These are phyloP conservation scores for Drosophila demipolita DNA, from an alignment of 2,888 invertebrate genomes.

Conservation along the genomic window DNA sequence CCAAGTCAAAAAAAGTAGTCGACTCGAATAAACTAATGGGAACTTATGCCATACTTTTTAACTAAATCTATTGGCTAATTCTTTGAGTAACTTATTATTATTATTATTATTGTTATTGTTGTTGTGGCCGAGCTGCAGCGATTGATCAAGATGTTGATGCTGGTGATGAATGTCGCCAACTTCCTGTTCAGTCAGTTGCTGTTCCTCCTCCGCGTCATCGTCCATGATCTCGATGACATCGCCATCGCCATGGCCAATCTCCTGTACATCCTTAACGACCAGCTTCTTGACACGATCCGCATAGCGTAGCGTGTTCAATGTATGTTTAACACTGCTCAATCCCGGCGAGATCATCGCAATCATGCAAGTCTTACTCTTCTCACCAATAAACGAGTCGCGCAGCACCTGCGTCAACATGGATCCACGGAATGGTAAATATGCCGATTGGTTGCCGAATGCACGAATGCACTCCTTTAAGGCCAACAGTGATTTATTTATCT, in stretches of 20 bases:
- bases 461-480: slow-evolving; percentile 99
- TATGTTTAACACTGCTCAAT: slow-evolving; percentile 98
- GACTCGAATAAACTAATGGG: too few species aligned
- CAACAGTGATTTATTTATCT: slow-evolving; percentile 90
- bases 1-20: too few species aligned
- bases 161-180: slow-evolving; percentile 33
- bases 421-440: slow-evolving; percentile 98
- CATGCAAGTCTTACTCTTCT: slow-evolving; percentile 99
- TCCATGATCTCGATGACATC: slow-evolving; percentile 84
- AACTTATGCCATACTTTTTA: too few species aligned
- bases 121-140: slow-evolving; percentile 82
- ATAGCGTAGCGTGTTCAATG: slow-evolving; percentile 98
- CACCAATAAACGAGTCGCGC: slow-evolving; percentile 98
- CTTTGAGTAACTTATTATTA: too few species aligned
- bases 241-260: slow-evolving; percentile 85
- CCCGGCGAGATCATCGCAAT: slow-evolving; percentile 99
- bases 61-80: too few species aligned
- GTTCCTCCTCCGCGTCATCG: slow-evolving; percentile 75
- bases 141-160: slow-evolving; percentile 44
- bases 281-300: slow-evolving; percentile 99
- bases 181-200: slow-evolving; percentile 41
- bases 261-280: slow-evolving; percentile 92
- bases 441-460: slow-evolving; percentile 97
- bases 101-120: slow-evolving; percentile 80
- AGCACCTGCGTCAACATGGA: slow-evolving; percentile 98